These are phyloP conservation scores for Leptocoma aspasia DNA, from an alignment of 2,113 vertebrate species.

Conservation along the genomic window DNA sequence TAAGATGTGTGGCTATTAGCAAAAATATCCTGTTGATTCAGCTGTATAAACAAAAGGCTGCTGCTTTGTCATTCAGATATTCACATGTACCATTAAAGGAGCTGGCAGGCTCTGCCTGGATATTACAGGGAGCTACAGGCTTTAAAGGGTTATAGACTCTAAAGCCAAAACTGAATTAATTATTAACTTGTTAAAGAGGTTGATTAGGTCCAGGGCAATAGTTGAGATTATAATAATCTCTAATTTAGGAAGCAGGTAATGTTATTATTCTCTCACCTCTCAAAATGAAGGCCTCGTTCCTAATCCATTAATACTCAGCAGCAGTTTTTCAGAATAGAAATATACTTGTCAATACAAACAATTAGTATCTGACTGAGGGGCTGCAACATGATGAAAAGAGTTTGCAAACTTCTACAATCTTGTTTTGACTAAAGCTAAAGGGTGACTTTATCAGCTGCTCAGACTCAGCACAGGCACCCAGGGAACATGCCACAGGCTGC, in stretches of 20 bases:
- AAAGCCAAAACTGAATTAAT: background rate
- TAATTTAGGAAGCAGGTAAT: background rate
- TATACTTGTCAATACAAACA: background rate
- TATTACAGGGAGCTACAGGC: background rate
- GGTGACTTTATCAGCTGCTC: background rate
- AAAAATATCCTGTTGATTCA: background rate
- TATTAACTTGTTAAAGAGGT: background rate
- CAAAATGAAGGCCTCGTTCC: background rate
- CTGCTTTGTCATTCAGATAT: background rate
- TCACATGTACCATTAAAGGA: background rate
- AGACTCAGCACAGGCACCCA: background rate
- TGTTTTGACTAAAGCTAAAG: background rate
- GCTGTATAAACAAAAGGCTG: background rate
- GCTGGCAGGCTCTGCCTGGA: background rate
- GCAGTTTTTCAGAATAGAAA: background rate
- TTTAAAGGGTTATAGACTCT: background rate
- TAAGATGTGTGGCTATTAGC: background rate
- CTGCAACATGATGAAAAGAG: background rate
- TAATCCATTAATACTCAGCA: background rate
- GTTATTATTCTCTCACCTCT: background rate
- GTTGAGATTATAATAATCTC: background rate
- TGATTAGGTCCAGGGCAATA: background rate
- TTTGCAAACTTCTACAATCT: background rate
- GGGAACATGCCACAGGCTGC: background rate
- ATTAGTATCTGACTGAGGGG: background rate